These are phyloP conservation scores for Monarcha castaneiventris DNA, from an alignment of 2,113 vertebrate species.

Conservation along the genomic window DNA sequence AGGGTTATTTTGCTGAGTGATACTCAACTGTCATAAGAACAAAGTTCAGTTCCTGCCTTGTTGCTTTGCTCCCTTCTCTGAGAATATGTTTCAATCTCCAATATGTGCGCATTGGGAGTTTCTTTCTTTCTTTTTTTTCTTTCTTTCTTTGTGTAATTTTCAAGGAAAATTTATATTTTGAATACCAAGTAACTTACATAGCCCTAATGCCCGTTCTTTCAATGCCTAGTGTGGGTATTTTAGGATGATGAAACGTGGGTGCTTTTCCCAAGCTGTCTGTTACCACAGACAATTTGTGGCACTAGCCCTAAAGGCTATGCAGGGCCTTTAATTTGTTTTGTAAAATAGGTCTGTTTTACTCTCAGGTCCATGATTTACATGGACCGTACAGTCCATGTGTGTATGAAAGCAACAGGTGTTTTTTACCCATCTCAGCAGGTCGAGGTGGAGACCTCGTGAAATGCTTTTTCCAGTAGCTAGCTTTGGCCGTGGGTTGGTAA, in stretches of 20 bases:
- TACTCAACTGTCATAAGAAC: background rate
- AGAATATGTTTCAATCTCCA: background rate
- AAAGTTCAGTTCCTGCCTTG: background rate
- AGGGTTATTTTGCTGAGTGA: background rate
- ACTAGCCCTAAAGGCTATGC: background rate
- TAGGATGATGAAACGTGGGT: background rate
- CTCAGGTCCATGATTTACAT: background rate
- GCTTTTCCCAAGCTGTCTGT: background rate
- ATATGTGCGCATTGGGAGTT: accelerated
- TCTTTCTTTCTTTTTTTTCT: background rate
- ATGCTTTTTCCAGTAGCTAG: background rate
- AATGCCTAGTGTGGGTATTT: background rate
- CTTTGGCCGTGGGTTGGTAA: background rate
- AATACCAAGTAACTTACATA: background rate
- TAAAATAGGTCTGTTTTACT: background rate
- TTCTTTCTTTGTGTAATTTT: background rate
- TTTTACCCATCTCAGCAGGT: background rate
- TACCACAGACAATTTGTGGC: background rate
- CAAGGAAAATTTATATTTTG: background rate
- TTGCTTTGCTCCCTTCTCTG: background rate
- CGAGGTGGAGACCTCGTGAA: background rate
- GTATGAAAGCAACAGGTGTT: background rate
- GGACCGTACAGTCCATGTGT: accelerated
- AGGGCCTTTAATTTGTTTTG: background rate
- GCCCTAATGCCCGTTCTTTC: background rate